These are phyloP conservation scores for Cosmia trapezina DNA, from an alignment of 2,888 invertebrate species.

Conservation along the genomic window DNA sequence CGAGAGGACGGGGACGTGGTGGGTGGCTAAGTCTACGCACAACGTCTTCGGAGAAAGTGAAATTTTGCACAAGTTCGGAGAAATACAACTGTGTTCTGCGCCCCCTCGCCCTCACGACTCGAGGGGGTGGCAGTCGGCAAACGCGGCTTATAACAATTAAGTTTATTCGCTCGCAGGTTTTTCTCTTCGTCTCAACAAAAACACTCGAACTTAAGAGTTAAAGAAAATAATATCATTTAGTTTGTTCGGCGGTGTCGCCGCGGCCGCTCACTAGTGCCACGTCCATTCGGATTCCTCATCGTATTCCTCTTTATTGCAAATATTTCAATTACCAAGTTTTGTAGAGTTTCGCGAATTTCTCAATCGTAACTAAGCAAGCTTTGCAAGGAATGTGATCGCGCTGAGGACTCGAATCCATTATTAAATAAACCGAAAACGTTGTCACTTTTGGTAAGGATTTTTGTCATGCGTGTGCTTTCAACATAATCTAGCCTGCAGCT, in stretches of 20 bases:
- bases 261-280: slow-evolving; percentile 15
- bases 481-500: slow-evolving; percentile 2
- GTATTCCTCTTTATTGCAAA: slow-evolving; percentile 16
- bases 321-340: slow-evolving; percentile 16
- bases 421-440: neutral
- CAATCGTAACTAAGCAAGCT: slow-evolving; percentile 35
- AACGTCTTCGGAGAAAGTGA: slow-evolving; percentile 90
- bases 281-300: slow-evolving; percentile 12
- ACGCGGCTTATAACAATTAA: slow-evolving; percentile 90
- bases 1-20: slow-evolving; percentile 77
- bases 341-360: slow-evolving; percentile 21
- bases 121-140: slow-evolving; percentile 83
- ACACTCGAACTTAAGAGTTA: slow-evolving; percentile 62
- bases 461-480: neutral
- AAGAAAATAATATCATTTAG: slow-evolving; percentile 67
- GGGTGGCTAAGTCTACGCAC: slow-evolving; percentile 89
- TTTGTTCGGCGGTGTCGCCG: slow-evolving; percentile 48
- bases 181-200: slow-evolving; percentile 81
- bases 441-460: slow-evolving; percentile 1
- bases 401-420: slow-evolving; percentile 4
- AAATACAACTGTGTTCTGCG: slow-evolving; percentile 84
- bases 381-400: slow-evolving; percentile 30
- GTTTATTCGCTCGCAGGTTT: slow-evolving; percentile 87
- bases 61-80: slow-evolving; percentile 90
- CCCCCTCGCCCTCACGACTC: slow-evolving; percentile 76